Base-by-base conservation (phyloP, 2,797 vertebrate genomes). In the Chromis chromis region DNA sequence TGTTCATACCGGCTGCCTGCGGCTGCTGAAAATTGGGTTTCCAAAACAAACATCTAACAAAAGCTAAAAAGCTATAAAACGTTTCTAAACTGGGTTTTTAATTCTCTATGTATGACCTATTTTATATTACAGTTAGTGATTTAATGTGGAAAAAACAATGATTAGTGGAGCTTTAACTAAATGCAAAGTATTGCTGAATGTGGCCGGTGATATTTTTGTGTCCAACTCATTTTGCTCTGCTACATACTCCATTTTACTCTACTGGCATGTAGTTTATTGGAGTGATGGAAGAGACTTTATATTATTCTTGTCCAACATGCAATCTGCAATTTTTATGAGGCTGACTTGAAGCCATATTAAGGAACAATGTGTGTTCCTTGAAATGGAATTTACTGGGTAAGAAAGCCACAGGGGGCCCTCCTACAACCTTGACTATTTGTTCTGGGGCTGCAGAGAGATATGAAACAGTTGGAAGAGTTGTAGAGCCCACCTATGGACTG, bases 311-410 rank as follows among this genome's bases (percentile, higher is more conserved):
- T 72, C 63, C 57, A 76, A 66, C 68, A 66, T 62, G 60, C 59
- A 78, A 58, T 76, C 13, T 85, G 62, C 74, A 58, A 11, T 33
- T 78, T 83, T 81, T 73, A 83, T 16, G 63, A 72, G 74, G 46
- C 64, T 49, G 55, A 36, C 57, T 65, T 56, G 16, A 82, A 84
- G 66, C 70, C 74, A 74, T 76, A 68, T 75, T 69, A 76, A 78
- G 74, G 39, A 73, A 73, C 68, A 74, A 52, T 65, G 53, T 55
- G 61, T 65, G 74, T 83, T 83, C 70, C 57, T 48, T 60, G 58
- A 68, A 58, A 74, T 78, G 75, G 71, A 84, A 81, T 85, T 85
- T 79, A 87, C 74, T 81, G 79, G 65, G 76, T 66, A 72, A 74
- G 73, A 81, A 77, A 77, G 62, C 81, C 78, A 80, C 78, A 64